Conservation (phyloP, 1,140 invertebrate genomes). For the Polyergus mexicanus region DNA sequence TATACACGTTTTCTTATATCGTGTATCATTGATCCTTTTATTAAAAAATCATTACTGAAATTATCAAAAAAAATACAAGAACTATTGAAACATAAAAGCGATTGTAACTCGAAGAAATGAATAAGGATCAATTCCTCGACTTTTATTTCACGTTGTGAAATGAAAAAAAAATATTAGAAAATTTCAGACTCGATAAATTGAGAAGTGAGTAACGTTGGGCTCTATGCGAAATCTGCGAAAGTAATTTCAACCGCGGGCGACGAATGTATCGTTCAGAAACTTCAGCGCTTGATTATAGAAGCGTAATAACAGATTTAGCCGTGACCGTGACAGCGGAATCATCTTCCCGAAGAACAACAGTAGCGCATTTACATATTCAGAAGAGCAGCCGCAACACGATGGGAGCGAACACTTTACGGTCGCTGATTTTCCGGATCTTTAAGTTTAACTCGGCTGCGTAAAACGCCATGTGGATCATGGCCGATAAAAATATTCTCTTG, state of each 20-base stretch:
- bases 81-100: neutral
- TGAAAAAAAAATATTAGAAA: neutral
- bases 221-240: conserved; percentile 1
- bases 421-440: conserved; percentile 28
- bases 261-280: conserved; percentile 26
- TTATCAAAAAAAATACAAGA: neutral
- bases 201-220: neutral
- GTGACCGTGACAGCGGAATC: conserved; percentile 8
- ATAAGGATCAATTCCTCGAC: neutral
- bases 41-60: neutral
- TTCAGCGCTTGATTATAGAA: conserved; percentile 32
- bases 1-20: neutral
- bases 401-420: neutral
- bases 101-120: neutral
- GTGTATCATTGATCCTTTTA: neutral
- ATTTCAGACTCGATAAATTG: conserved; percentile 3
- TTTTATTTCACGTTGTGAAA: neutral
- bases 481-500: conserved; percentile 60
- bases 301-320: conserved; percentile 44
- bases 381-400: neutral
- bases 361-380: conserved; percentile 57
- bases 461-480: conserved; percentile 45
- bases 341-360: neutral
- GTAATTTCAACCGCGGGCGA: conserved; percentile 25
- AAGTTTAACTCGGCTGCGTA: conserved; percentile 53